Conservation (phyloP, 1,140 invertebrate genomes). For the Drosophila paulistorum region DNA sequence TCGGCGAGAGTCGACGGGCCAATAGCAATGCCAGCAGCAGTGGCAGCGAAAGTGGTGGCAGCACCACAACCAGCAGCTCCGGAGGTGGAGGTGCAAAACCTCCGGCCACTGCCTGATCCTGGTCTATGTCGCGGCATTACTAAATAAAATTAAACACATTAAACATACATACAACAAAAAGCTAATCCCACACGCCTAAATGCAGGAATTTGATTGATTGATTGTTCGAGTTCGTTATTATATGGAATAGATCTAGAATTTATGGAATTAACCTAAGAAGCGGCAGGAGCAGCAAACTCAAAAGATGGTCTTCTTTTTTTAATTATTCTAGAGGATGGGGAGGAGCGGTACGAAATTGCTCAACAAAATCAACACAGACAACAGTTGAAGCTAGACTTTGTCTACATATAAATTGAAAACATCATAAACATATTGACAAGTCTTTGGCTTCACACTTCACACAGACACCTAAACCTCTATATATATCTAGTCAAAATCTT, state of each 20-base stretch:
- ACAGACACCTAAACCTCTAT: not conserved
- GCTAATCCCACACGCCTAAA: constrained; percentile 77
- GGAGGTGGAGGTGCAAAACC: constrained; percentile 41
- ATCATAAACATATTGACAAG: too few relatives aligned
- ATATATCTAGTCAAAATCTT: constrained; percentile 74
- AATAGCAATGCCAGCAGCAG: constrained; percentile 69
- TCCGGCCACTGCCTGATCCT: constrained; percentile 72
- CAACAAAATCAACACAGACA: constrained; percentile 39
- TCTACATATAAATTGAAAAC: too few relatives aligned
- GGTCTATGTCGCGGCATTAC: constrained; percentile 66
- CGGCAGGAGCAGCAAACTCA: constrained; percentile 13
- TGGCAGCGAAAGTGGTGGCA: constrained; percentile 30
- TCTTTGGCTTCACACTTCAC: not conserved
- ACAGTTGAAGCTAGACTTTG: constrained; percentile 15
- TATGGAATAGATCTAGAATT: constrained; percentile 43
- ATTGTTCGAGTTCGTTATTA: constrained; percentile 73
- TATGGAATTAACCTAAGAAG: constrained; percentile 33
- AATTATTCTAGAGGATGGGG: constrained; percentile 1
- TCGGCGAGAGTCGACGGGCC: constrained; percentile 62
- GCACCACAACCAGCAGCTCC: constrained; percentile 22
- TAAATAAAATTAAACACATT: constrained; percentile 26
- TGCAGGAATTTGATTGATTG: constrained; percentile 77
- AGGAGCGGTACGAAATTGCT: constrained; percentile 45
- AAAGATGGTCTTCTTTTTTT: not conserved
- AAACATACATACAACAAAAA: constrained; percentile 24